These are phyloP conservation scores for Petrosia ficiformis DNA, from an alignment of 37 sponge, comb jelly and placozoan species.

Conservation along the genomic window DNA sequence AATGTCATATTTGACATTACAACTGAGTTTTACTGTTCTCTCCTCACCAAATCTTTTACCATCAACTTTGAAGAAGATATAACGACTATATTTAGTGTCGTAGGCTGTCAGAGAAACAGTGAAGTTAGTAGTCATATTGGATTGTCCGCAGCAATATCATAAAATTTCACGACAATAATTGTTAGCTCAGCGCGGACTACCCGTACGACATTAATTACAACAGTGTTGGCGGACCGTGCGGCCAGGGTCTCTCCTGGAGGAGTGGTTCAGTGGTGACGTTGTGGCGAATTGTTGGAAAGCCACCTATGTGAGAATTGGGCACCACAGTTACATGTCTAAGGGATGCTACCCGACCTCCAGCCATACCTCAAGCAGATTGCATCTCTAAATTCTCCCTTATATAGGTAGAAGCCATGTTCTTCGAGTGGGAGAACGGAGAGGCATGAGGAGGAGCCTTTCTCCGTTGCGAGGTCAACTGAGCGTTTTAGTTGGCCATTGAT, in stretches of 20 bases:
- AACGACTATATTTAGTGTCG: constrained; percentile 30
- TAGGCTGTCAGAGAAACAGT: constrained; percentile 14
- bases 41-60: constrained; percentile 51
- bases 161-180: background rate
- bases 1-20: constrained; percentile 63
- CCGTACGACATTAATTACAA: background rate
- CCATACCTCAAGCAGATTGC: no score
- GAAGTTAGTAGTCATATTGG: constrained; percentile 14
- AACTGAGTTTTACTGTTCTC: constrained; percentile 63
- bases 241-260: background rate
- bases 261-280: no score
- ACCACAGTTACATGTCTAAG: no score
- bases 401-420: no score
- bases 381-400: no score
- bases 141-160: background rate
- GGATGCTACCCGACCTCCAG: no score
- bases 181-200: background rate
- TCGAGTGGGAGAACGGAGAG: no score
- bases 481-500: no score
- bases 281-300: no score
- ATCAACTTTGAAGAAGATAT: constrained; percentile 73
- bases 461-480: no score
- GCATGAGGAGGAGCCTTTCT: no score
- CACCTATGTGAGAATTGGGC: no score
- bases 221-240: background rate